Conservation (phyloP, 2,113 vertebrate species). For the Ciconia boyciana region DNA sequence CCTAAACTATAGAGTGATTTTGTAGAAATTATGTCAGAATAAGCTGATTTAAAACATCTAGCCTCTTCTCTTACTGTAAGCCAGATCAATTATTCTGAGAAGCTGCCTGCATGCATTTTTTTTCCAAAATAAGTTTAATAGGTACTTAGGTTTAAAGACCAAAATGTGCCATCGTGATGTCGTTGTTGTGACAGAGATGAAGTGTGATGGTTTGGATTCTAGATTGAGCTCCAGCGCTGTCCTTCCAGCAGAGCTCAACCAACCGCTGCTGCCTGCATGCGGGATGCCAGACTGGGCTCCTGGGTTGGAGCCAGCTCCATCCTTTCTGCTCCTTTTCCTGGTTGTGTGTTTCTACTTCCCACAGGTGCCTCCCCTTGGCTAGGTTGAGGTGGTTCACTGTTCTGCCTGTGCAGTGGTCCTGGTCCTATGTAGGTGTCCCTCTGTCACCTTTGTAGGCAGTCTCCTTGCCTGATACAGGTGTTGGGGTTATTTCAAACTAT, state of each 20-base stretch:
- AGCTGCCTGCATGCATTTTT: not conserved
- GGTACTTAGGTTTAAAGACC: conserved; percentile 3
- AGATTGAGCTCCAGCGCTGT: not conserved
- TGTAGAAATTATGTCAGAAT: conserved; percentile 31
- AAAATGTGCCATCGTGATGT: not conserved
- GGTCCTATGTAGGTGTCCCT: not conserved
- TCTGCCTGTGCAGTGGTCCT: accelerated
- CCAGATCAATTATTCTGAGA: conserved; percentile 39
- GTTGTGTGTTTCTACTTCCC: not conserved
- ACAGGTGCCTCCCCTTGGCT: not conserved
- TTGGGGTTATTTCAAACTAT: not conserved
- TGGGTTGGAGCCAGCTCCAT: not conserved
- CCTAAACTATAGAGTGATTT: not conserved
- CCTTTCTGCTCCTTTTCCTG: not conserved
- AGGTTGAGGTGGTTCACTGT: not conserved
- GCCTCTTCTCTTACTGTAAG: conserved; percentile 1
- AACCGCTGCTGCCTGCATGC: not conserved
- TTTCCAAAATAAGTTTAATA: conserved; percentile 8
- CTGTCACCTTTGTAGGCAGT: not conserved
- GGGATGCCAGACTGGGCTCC: not conserved
- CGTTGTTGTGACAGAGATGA: not conserved
- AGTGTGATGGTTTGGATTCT: not conserved
- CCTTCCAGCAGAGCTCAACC: not conserved
- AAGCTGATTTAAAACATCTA: conserved; percentile 41
- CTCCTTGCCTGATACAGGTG: not conserved